Conservation (phyloP, 2,113 vertebrate species). For the Psittacula cyanocephala region DNA sequence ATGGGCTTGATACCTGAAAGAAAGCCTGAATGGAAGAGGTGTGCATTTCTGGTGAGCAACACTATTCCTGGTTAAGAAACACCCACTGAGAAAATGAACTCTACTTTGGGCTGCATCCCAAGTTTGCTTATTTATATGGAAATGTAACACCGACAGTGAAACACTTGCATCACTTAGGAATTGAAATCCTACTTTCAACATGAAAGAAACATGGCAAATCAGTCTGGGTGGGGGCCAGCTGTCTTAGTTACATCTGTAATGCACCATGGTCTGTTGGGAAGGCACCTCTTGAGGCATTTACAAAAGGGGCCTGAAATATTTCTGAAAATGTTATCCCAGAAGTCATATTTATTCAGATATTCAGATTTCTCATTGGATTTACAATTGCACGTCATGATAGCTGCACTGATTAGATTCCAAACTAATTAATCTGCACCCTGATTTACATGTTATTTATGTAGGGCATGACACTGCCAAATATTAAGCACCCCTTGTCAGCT, state of each 20-base stretch:
- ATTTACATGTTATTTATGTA: background rate
- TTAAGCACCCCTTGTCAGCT: background rate
- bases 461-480: background rate
- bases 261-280: background rate
- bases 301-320: background rate
- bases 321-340: background rate
- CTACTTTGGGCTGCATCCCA: background rate
- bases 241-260: background rate
- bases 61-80: background rate
- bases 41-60: background rate
- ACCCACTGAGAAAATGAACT: background rate
- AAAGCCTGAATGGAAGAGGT: background rate
- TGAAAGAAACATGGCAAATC: background rate
- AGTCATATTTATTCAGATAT: background rate
- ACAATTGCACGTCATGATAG: background rate
- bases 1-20: background rate
- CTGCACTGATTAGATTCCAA: constrained; percentile 6
- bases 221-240: background rate
- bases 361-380: constrained; percentile 13
- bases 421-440: background rate
- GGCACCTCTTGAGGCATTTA: background rate
- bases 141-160: background rate
- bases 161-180: background rate
- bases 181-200: background rate
- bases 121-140: background rate